Base-by-base conservation (phyloP, 2,797 vertebrate genomes). In the Hybognathus amarus region DNA sequence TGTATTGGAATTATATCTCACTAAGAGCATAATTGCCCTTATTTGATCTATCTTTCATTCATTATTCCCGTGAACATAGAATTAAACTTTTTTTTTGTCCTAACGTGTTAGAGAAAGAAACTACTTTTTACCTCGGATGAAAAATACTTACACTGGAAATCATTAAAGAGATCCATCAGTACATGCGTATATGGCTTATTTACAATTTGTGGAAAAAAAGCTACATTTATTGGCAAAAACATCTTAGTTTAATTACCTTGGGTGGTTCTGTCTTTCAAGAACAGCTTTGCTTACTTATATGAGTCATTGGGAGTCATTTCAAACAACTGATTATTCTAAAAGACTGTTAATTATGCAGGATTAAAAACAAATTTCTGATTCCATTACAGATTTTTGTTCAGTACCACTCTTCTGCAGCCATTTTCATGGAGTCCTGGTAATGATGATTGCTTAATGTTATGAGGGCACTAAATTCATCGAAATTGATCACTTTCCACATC, bases 171-270 rank as follows among this genome's bases (percentile, higher is more conserved):
- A 15, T 59, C 52, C 13, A 24, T 59, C 52, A 59, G 36, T 76
- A 24, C 18, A 33, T 74, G 22, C 15, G 17, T 68, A 68, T 5
- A n/a, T 45, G 38, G 17, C n/a, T 45, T 76, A 61, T 77, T 64
- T 77, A 20, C n/a, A 38, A 40, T 59, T 59, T 61, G n/a, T 5
- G 8, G 3, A 5, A 12, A 33, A 4, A 4, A 20, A 11, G 5
- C 12, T 64, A 87, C 87, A 84, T 59, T 87, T 83, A 90, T 92
- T 90, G 92, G 91, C 90, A 92, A 89, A 85, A 89, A 86, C 79
- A 88, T 82, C 78, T 91, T 90, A 93, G 88, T 92, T 91, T 92
- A 90, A 91, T 89, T 89, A 90, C 84, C 86, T 89, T 36, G 79
- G 66, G 85, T 92, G 92, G 94, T 85, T 93, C 92, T 90, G 87